A percentile compares a stretch with the other conserved stretches of the same genome.
Conservation (phyloP, 2,888 invertebrate genomes). For the Phorcus lineatus region DNA sequence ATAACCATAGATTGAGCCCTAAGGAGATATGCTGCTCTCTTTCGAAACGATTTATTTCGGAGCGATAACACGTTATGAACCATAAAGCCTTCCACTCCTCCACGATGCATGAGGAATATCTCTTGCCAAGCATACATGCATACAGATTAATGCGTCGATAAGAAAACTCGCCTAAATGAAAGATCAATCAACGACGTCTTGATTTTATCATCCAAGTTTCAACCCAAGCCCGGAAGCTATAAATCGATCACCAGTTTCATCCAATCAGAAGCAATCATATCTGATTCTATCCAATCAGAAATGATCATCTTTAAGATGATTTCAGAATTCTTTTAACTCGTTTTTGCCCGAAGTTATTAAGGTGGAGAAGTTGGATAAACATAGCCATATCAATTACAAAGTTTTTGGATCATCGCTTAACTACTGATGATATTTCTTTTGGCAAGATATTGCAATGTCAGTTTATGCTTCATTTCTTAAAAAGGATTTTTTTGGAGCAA, state of each 20-base stretch:
- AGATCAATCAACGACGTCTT: slow-evolving; percentile 1
- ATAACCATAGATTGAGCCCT: background rate
- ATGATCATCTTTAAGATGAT: background rate
- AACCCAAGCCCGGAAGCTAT: background rate
- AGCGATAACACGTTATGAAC: slow-evolving; percentile 11
- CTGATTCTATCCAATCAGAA: slow-evolving; percentile 14
- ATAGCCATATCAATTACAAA: too few relatives aligned
- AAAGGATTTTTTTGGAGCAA: too few relatives aligned
- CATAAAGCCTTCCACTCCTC: background rate
- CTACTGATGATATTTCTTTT: too few relatives aligned
- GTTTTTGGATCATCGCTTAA: too few relatives aligned
- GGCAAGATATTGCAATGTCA: too few relatives aligned
- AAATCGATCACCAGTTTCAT: background rate
- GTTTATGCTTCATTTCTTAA: too few relatives aligned
- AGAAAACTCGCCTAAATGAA: slow-evolving; percentile 13
- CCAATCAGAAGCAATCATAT: slow-evolving; percentile 21
- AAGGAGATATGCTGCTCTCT: background rate
- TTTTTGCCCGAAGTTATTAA: background rate
- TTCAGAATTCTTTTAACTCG: background rate
- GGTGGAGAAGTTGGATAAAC: background rate
- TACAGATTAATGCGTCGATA: slow-evolving; percentile 22
- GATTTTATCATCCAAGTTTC: background rate
- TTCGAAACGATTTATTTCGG: slow-evolving; percentile 4
- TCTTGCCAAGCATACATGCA: slow-evolving; percentile 13
- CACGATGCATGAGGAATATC: background rate